phyloP scores from a whole-genome alignment of 2,888 invertebrate species.

The Nephrotoma appendiculata region DNA sequence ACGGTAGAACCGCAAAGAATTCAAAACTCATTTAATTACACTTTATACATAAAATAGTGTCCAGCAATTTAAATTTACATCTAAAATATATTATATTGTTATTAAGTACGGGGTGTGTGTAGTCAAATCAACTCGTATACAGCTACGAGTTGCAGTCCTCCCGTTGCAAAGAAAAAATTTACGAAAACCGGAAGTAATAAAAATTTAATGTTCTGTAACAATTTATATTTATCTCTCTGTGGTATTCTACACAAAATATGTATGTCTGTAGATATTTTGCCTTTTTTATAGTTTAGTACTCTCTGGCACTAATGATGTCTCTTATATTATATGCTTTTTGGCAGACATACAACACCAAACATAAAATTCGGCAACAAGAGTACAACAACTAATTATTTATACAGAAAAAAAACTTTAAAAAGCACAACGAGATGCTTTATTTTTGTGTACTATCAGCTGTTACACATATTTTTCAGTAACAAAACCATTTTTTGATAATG shows the following conservation, averaged over 20 bases:
- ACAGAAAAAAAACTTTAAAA: not conserved
- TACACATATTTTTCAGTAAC: too few relatives aligned
- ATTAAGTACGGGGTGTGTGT: too few relatives aligned
- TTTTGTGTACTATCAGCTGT: not conserved
- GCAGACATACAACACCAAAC: not conserved
- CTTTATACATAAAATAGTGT: not conserved
- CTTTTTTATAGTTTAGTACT: not conserved
- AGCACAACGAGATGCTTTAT: not conserved
- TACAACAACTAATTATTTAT: not conserved
- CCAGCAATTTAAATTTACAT: not conserved
- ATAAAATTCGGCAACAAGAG: not conserved
- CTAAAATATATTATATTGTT: too few relatives aligned
- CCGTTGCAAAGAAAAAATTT: not conserved
- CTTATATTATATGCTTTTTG: not conserved
- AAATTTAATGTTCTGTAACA: not conserved
- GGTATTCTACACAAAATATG: not conserved
- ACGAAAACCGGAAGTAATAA: not conserved
- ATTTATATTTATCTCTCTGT: not conserved
- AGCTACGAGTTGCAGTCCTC: too few relatives aligned
- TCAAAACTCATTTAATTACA: too few relatives aligned
- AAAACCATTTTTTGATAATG: not conserved
- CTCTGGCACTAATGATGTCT: not conserved
- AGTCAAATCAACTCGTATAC: too few relatives aligned
- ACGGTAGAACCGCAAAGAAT: too few relatives aligned
- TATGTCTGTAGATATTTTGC: not conserved